Evolutionary conservation across 1,140 invertebrate species (phyloP), one percentile per base, ranked within the genome.

Genomic region (Meloidogyne hapla): DNA sequence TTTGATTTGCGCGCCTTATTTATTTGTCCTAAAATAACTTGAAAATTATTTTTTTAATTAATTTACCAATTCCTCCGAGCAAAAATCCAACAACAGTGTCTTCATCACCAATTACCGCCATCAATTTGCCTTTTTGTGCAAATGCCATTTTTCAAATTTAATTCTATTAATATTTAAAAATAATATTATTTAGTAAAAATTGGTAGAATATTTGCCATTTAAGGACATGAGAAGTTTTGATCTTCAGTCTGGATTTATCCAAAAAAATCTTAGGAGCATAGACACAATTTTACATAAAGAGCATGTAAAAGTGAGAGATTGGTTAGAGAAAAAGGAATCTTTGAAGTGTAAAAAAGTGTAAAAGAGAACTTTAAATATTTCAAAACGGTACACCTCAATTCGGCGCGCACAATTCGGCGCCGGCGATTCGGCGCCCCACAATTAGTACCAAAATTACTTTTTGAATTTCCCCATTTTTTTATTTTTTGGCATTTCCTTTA

Each of bases 61-160:
- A n/a, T n/a, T n/a, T n/a, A n/a, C n/a, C 81, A 45, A 81, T 78
- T 28, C 96, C 96, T 65, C 96, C 97, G 33, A 99, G 89, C 6
- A 99, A 91, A 88, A 99, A 99, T 68, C 97, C 97, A 79, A 98
- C 96, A 88, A 96, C 98, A 5, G 97, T 99, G 87, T 99, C 96
- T 94, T 99, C 96, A 90, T 99, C 96, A 66, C 96, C 96, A 86
- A 99, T 99, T 1, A 99, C 94, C 74, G 95, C 95, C 79, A 99
- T 92, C 38, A 99, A 89, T 91, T 98, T 98, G 85, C 95, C 96
- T 88, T 94, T 63, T 75, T 76, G 73, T 73, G 42, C 71, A 10
- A 73, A 61, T 18, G 71, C 71, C 71, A 73, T 73, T 33, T 56
- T 56, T 56, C 5, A 6, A n/a, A 48, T 48, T 21, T n/a, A n/a